These are phyloP conservation scores for Nesidiocoris tenuis DNA, from an alignment of 2,888 invertebrate species.

Conservation along the genomic window DNA sequence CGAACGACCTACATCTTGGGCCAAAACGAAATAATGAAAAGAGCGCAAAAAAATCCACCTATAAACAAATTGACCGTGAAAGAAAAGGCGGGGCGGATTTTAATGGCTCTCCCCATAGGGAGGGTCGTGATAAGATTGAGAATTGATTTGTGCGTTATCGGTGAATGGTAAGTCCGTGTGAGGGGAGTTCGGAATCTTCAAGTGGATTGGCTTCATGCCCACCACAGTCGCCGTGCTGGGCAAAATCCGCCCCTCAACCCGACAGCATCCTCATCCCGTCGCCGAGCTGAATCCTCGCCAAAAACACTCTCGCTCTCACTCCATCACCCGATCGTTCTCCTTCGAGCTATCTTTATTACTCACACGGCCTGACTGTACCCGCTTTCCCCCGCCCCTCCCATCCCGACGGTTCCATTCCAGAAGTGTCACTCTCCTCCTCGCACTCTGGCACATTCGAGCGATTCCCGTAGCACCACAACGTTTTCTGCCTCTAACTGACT, in stretches of 20 bases:
- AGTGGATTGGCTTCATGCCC: conserved; percentile 26
- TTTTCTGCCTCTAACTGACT: conserved; percentile 13
- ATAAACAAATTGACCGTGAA: not conserved
- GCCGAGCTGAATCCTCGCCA: not conserved
- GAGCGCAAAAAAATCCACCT: not conserved
- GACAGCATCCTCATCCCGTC: not conserved
- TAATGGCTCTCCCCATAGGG: not conserved
- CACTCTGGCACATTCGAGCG: not conserved
- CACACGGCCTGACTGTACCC: not conserved
- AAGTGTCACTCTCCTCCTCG: not conserved
- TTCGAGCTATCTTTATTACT: not conserved
- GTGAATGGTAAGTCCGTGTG: not conserved
- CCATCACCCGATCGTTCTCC: not conserved
- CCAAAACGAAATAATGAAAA: no score
- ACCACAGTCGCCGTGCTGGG: not conserved
- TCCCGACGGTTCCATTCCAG: not conserved
- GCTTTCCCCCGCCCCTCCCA: not conserved
- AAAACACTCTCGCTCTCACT: not conserved
- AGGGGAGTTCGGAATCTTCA: conserved; percentile 24
- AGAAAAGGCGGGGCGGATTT: not conserved
- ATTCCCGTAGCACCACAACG: not conserved
- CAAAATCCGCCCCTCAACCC: not conserved
- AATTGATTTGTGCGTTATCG: not conserved
- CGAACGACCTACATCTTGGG: not conserved
- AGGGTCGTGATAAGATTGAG: not conserved